Percentiles rank a stretch among this genome's conserved stretches.
phyloP scores from a whole-genome alignment of 2,888 invertebrate species.

The Notodonta dromedarius region DNA sequence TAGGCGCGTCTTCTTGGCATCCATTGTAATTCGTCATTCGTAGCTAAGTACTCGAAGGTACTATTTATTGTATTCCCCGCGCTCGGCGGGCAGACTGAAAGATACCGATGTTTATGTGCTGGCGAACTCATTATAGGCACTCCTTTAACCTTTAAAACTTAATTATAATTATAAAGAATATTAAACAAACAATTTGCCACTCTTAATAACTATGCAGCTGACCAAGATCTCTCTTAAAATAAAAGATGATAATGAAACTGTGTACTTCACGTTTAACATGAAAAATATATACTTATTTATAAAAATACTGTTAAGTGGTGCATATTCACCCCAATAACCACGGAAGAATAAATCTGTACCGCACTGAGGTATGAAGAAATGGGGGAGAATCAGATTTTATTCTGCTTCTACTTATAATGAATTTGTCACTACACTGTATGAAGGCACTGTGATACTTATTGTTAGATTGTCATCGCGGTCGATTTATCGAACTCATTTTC shows the following conservation, averaged over 20 bases:
- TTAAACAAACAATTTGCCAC: no score
- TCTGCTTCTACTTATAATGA: conserved; percentile 25
- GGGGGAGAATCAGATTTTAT: neutral
- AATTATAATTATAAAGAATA: no score
- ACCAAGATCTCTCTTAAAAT: no score
- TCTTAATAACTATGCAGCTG: no score
- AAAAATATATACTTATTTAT: no score
- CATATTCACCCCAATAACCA: no score
- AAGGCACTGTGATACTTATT: conserved; percentile 73
- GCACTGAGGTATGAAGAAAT: no score
- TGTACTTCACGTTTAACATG: no score
- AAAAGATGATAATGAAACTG: no score
- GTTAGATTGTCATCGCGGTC: conserved; percentile 41
- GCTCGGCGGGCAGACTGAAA: conserved; percentile 64
- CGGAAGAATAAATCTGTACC: no score
- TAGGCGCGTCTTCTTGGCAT: conserved; percentile 44
- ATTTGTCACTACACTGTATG: conserved; percentile 51
- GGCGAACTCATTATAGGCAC: conserved; percentile 46
- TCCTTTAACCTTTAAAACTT: no score
- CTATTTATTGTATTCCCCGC: conserved; percentile 41
- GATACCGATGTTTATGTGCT: conserved; percentile 49
- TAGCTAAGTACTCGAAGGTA: conserved; percentile 42
- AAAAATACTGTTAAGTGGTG: no score
- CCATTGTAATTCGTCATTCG: conserved; percentile 34
- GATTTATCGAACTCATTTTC: conserved; percentile 44